These are phyloP conservation scores for Argyresthia goedartella DNA, from an alignment of 2,888 invertebrate genomes.

Conservation along the genomic window DNA sequence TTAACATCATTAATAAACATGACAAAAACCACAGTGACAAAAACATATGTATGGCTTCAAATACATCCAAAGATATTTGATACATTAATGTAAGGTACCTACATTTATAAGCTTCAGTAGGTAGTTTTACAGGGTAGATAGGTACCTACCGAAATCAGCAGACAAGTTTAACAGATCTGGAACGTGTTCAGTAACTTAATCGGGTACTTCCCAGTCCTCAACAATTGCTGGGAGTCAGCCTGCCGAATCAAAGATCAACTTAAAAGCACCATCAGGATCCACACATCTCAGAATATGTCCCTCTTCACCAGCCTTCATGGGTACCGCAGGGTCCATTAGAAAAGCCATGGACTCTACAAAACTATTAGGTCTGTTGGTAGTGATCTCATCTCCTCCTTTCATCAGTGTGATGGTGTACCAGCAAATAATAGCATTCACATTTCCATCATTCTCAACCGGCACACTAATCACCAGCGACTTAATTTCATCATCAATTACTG, in stretches of 20 bases:
- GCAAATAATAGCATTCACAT: slow-evolving; percentile 62
- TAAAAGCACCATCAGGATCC: slow-evolving; percentile 41
- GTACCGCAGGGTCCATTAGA: slow-evolving; percentile 39
- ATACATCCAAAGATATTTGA: no score
- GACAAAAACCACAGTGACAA: no score
- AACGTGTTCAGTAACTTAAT: background rate
- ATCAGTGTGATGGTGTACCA: slow-evolving; percentile 67
- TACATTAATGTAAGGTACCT: no score
- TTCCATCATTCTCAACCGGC: slow-evolving; percentile 39
- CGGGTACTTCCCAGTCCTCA: background rate
- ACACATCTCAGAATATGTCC: slow-evolving; percentile 34
- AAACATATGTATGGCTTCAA: no score
- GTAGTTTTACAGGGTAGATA: background rate
- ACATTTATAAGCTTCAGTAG: background rate
- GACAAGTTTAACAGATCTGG: background rate
- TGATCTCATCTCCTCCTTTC: slow-evolving; percentile 37
- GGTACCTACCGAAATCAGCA: no score
- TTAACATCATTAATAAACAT: no score
- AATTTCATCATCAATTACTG: slow-evolving; percentile 20
- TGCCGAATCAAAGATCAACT: slow-evolving; percentile 28
- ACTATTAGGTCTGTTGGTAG: slow-evolving; percentile 49
- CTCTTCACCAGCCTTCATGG: slow-evolving; percentile 27
- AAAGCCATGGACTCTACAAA: slow-evolving; percentile 61
- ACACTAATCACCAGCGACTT: slow-evolving; percentile 25
- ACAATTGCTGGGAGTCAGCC: background rate